Evolutionary conservation across 2,888 invertebrate genomes (phyloP).

Genomic region (Amphimallon solstitiale): DNA sequence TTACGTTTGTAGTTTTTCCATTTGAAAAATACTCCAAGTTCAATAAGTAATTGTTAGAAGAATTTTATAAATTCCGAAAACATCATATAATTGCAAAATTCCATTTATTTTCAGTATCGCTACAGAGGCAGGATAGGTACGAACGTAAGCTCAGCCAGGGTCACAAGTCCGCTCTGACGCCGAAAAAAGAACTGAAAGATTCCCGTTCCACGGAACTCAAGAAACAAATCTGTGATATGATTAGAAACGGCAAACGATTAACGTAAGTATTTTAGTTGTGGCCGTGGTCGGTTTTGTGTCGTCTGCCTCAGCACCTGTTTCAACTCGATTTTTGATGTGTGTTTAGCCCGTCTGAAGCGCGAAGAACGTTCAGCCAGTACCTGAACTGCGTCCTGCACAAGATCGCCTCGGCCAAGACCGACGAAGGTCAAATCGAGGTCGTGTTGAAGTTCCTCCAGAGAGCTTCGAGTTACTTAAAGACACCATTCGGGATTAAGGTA

Average conservation of each 20-base stretch:
- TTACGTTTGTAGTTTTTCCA: too few species aligned
- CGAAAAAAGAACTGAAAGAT: constrained; percentile 60
- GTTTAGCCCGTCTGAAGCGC: constrained; percentile 73
- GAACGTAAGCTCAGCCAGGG: constrained; percentile 61
- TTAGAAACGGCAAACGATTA: constrained; percentile 73
- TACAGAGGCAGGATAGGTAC: constrained; percentile 59
- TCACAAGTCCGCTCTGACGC: constrained; percentile 57
- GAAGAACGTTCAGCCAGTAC: constrained; percentile 82
- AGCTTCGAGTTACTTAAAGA: constrained; percentile 75
- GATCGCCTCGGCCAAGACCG: constrained; percentile 66
- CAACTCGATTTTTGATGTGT: constrained; percentile 16
- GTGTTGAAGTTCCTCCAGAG: constrained; percentile 81
- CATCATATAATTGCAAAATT: too few species aligned
- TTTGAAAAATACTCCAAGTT: too few species aligned
- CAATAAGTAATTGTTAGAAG: too few species aligned
- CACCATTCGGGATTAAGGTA: constrained; percentile 74
- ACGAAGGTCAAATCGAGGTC: constrained; percentile 71
- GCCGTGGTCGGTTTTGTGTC: too few species aligned
- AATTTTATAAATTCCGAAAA: too few species aligned
- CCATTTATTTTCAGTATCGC: constrained; percentile 38
- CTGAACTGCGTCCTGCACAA: constrained; percentile 79
- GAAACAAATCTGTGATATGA: constrained; percentile 64
- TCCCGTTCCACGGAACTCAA: constrained; percentile 56
- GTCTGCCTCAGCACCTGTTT: too few species aligned
- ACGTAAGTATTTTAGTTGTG: constrained; percentile 69